Percentiles rank a stretch among this genome's conserved stretches.
Evolutionary conservation across 2,113 vertebrate species (phyloP).

Genomic region (Phainopepla nitens): DNA sequence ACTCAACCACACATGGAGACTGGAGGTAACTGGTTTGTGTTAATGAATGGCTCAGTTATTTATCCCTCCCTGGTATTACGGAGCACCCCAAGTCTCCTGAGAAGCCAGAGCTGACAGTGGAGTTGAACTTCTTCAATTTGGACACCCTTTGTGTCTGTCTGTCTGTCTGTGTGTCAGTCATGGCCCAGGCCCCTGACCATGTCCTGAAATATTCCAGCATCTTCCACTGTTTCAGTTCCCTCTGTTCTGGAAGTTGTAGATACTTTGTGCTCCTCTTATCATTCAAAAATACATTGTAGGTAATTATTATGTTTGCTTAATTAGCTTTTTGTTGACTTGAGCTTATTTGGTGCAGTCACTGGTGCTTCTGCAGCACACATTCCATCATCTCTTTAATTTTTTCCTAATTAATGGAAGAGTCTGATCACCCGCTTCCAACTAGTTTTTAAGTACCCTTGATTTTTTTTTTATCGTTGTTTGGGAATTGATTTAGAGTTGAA

Average conservation of each 20-base stretch:
- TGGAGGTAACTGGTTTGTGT: neutral
- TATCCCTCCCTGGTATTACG: neutral
- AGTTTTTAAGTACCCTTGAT: neutral
- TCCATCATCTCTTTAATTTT: neutral
- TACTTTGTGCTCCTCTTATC: neutral
- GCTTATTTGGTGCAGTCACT: neutral
- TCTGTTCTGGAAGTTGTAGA: neutral
- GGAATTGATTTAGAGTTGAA: slow-evolving; percentile 13
- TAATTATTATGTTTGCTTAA: neutral
- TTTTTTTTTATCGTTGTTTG: neutral
- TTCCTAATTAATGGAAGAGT: slow-evolving; percentile 24
- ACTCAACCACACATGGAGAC: fast-evolving
- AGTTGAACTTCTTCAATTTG: neutral
- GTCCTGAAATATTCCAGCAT: neutral
- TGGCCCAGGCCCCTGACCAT: neutral
- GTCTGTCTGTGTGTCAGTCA: neutral
- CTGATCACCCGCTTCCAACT: neutral
- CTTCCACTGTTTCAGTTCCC: neutral
- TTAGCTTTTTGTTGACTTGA: slow-evolving; percentile 15
- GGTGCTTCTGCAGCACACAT: neutral
- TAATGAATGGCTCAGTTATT: neutral
- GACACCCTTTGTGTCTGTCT: neutral
- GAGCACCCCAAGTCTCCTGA: neutral
- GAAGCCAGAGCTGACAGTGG: neutral
- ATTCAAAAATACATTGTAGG: neutral